phyloP scores from a whole-genome alignment of 30 jellyfish, hydroid and myxozoan genomes.

The Rhopilema esculentum region DNA sequence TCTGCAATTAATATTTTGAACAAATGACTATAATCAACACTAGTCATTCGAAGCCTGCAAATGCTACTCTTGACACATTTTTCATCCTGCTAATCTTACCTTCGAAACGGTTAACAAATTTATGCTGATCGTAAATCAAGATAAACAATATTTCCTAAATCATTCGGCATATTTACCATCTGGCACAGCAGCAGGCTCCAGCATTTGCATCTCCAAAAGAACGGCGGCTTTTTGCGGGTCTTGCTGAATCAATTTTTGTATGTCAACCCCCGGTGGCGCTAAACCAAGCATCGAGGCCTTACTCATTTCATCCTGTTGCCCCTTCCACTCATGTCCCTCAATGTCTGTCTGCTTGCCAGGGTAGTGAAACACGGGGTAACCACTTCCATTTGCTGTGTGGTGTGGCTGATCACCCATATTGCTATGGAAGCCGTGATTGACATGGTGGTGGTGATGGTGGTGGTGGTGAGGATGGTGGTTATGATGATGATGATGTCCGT shows the following conservation, averaged over 20 bases:
- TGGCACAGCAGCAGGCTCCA: slow-evolving; percentile 90
- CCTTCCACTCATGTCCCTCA: background rate
- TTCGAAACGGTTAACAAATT: too few relatives aligned
- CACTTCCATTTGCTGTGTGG: slow-evolving; percentile 35
- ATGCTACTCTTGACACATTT: background rate
- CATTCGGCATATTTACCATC: slow-evolving; percentile 52
- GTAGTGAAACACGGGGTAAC: slow-evolving; percentile 31
- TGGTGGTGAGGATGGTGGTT: slow-evolving; percentile 9
- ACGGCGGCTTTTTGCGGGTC: slow-evolving; percentile 97
- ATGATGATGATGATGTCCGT: slow-evolving; percentile 35
- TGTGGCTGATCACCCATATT: slow-evolving; percentile 8
- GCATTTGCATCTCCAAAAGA: slow-evolving; percentile 81
- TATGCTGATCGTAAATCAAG: too few relatives aligned
- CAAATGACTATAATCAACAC: too few relatives aligned
- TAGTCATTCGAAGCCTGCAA: background rate
- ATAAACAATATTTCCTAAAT: too few relatives aligned
- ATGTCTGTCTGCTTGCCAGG: slow-evolving; percentile 30
- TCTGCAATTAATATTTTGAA: too few relatives aligned
- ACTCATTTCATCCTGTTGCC: slow-evolving; percentile 12
- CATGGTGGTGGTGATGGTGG: background rate
- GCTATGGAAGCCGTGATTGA: slow-evolving; percentile 12
- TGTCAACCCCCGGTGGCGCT: slow-evolving; percentile 81
- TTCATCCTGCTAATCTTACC: too few relatives aligned
- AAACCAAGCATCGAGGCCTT: slow-evolving; percentile 56
- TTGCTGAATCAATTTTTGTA: slow-evolving; percentile 79